phyloP scores from a whole-genome alignment of 2,797 vertebrate genomes.

The Melanotaenia maccullochi region DNA sequence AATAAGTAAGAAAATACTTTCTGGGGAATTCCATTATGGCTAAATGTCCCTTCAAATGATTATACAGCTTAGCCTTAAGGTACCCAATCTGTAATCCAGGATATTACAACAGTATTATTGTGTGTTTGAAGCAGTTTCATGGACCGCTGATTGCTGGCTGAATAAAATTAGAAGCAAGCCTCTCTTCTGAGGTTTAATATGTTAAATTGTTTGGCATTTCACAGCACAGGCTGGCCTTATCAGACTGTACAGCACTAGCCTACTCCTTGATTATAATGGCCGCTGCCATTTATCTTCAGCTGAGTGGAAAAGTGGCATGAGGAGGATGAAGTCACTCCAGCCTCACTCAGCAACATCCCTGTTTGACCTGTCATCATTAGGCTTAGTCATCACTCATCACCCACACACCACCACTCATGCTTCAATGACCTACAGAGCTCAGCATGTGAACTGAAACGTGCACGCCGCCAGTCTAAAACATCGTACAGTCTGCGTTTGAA shows the following conservation, averaged over 20 bases:
- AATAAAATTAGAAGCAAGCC: constrained; percentile 36
- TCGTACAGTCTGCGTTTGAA: constrained; percentile 48
- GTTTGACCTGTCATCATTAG: constrained; percentile 82
- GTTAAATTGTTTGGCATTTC: constrained; percentile 52
- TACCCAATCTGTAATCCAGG: constrained; percentile 30
- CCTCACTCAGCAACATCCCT: constrained; percentile 75
- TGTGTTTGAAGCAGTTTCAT: constrained; percentile 43
- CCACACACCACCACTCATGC: constrained; percentile 66
- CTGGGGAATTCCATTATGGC: constrained; percentile 46
- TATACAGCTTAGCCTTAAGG: constrained; percentile 18
- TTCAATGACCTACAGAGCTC: constrained; percentile 61
- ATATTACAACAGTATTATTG: constrained; percentile 36
- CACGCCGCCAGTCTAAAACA: constrained; percentile 56
- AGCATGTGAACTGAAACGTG: constrained; percentile 51
- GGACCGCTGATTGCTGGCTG: constrained; percentile 40
- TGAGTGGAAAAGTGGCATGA: constrained; percentile 53
- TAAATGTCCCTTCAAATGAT: constrained; percentile 12
- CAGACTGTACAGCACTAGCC: constrained; percentile 40
- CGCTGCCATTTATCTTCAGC: constrained; percentile 59
- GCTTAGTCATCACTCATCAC: constrained; percentile 76
- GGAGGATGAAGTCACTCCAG: constrained; percentile 68
- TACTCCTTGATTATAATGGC: constrained; percentile 44
- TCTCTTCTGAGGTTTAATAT: constrained; percentile 48
- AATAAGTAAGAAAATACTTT: constrained; percentile 37
- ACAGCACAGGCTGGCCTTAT: constrained; percentile 54